Base-by-base conservation (phyloP, 2,113 vertebrate species). In the Zosterops lateralis region DNA sequence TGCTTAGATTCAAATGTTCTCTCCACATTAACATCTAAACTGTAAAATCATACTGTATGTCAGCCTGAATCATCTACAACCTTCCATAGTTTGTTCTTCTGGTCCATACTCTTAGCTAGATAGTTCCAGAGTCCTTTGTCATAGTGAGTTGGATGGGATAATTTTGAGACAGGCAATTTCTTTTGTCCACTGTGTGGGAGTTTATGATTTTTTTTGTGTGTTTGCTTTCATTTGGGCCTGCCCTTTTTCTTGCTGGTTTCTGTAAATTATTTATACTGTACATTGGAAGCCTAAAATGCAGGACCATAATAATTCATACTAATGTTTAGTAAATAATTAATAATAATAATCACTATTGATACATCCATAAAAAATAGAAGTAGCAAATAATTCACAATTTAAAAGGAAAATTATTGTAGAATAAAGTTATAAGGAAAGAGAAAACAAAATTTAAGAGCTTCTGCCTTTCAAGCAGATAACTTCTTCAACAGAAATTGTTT, bases 281-380 rank as follows among this genome's bases (percentile, higher is more conserved):
- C 4, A 56, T 0, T 1, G 10, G 10, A 7, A 3, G 3, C 4
- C 15, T 86, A 77, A 86, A 42, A 47, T 67, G 3, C 7, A 22
- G 62, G 36, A 31, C 12, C 16, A 64, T 15, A 47, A 3, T 50
- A 62, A 73, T 73, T 70, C 77, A 40, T 17, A 78, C n/a, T 28
- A 65, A 50, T 50, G 12, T 5, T 80, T 84, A 28, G 5, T 50
- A 91, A 75, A 60, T 44, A 80, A 38, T 15, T 10, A 26, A n/a
- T 10, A 24, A 44, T 17, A 22, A 40, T 28, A 44, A 53, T 25
- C 17, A 48, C 0, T 36, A 42, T 20, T 77, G 34, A 53, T 64
- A 34, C 14, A 57, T 5, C 2, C 17, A 32, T 42, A 88, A 45
- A 32, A 32, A 87, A 44, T 28, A 31, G 44, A 92, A 57, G 3